phyloP scores from a whole-genome alignment of 2,888 invertebrate genomes.

The Polydrusus cervinus region DNA sequence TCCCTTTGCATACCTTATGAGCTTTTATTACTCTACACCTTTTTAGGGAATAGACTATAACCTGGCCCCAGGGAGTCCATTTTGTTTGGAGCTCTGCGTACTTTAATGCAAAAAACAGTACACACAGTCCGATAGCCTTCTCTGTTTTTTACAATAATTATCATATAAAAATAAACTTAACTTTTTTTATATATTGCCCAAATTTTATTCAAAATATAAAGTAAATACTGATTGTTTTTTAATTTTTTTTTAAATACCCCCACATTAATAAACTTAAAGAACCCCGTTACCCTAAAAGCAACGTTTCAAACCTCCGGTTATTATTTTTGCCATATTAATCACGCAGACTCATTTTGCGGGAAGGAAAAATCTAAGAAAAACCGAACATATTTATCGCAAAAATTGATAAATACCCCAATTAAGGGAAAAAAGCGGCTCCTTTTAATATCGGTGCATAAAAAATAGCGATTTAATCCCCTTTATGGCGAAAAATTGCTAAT shows the following conservation, averaged over 20 bases:
- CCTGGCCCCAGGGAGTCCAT: too few species aligned
- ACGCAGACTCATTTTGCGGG: slow-evolving; percentile 40
- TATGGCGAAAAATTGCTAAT: slow-evolving; percentile 70
- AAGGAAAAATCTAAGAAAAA: slow-evolving; percentile 48
- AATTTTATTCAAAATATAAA: too few species aligned
- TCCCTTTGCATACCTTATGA: too few species aligned
- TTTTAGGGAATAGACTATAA: too few species aligned
- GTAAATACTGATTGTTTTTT: too few species aligned
- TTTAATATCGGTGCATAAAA: slow-evolving; percentile 66
- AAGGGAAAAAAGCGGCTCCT: slow-evolving; percentile 62
- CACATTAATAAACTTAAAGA: slow-evolving; percentile 31
- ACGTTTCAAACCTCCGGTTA: slow-evolving; percentile 20
- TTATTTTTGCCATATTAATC: slow-evolving; percentile 42
- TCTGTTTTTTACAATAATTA: too few species aligned
- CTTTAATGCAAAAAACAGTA: too few species aligned
- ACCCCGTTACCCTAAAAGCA: slow-evolving; percentile 26
- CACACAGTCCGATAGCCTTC: too few species aligned
- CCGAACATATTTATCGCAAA: slow-evolving; percentile 61
- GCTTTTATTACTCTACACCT: too few species aligned
- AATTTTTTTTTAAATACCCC: not conserved
- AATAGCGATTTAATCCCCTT: slow-evolving; percentile 69
- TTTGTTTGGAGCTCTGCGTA: too few species aligned
- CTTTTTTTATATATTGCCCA: too few species aligned
- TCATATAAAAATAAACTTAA: too few species aligned
- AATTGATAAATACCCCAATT: slow-evolving; percentile 66